Evolutionary conservation across 2,113 vertebrate genomes (phyloP).

Genomic region (Oxyura jamaicensis): DNA sequence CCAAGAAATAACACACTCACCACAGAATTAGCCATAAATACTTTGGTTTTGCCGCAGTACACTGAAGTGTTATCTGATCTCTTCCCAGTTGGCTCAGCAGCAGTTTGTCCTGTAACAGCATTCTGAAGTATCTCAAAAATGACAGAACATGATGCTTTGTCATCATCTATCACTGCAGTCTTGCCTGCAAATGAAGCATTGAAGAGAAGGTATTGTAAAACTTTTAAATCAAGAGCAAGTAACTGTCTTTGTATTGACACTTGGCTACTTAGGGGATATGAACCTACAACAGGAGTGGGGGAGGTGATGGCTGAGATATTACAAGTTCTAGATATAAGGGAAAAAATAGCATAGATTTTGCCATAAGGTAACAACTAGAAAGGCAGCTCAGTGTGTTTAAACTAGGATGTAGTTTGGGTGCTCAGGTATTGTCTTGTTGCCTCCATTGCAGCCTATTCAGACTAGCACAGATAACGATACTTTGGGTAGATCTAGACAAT

Average conservation of each 20-base stretch:
- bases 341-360: not conserved
- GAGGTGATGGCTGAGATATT: not conserved
- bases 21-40: conserved; percentile 87
- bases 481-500: not conserved
- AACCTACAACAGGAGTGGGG: not conserved
- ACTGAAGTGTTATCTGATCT: conserved; percentile 53
- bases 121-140: conserved; percentile 77
- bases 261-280: not conserved
- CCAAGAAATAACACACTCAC: conserved; percentile 70
- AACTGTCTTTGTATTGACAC: not conserved
- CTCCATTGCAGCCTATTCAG: not conserved
- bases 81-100: not conserved
- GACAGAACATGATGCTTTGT: not conserved
- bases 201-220: not conserved
- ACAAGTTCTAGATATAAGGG: not conserved
- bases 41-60: conserved; percentile 91
- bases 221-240: not conserved
- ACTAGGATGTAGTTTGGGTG: not conserved
- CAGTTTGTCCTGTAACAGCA: not conserved
- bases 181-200: conserved; percentile 53
- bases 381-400: not conserved
- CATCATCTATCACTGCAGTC: not conserved
- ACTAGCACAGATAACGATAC: not conserved
- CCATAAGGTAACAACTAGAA: not conserved
- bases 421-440: not conserved